Evolutionary conservation across 2,888 invertebrate genomes (phyloP), one percentile per base, ranked within the genome.

Genomic region (Ischnus inquisitorius): DNA sequence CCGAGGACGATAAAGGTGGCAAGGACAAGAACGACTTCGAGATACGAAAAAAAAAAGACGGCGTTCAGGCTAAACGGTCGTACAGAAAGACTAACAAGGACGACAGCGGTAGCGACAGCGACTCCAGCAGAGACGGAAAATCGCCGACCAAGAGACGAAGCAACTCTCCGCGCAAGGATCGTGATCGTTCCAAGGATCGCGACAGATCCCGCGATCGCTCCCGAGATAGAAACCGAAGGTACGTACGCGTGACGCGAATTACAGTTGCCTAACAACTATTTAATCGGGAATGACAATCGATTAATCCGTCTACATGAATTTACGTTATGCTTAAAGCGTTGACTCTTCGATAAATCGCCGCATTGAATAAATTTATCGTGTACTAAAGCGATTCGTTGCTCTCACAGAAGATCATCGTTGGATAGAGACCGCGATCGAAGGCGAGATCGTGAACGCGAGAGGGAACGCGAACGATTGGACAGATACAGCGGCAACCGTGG

Each of bases 11-110:
- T 2, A 93, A 92, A 80, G 86, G 88, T 4, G 90, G 89, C 2
- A 93, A 93, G 72, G 94, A 94, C 51, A 95, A 95, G 85, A 95
- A 94, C 82, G 95, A 96, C 88, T 96, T 96, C 91, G 96, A 96
- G 92, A 96, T 96, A 86, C 94, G 96, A 90, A 95, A 97, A 94
- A 96, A 97, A 94, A 96, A 96, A 94, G 95, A 97, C 94, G 95
- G 97, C 93, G 95, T 97, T 12, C 98, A 98, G 92, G 97, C 97
- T 92, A 98, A 98, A 91, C 95, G 98, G 10, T 98, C 98, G 87
- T 98, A 98, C 92, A 95, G 98, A 14, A 94, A 94, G 79, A 97
- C 97, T 77, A 97, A 98, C 91, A 96, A 97, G 82, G 97, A 97
- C 90, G 97, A 97, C 3, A 97, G 96, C 1, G 96, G 95, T 34